Evolutionary conservation across 1,140 invertebrate genomes (phyloP), one percentile per base, ranked within the genome.

Genomic region (Ylistrum balloti): DNA sequence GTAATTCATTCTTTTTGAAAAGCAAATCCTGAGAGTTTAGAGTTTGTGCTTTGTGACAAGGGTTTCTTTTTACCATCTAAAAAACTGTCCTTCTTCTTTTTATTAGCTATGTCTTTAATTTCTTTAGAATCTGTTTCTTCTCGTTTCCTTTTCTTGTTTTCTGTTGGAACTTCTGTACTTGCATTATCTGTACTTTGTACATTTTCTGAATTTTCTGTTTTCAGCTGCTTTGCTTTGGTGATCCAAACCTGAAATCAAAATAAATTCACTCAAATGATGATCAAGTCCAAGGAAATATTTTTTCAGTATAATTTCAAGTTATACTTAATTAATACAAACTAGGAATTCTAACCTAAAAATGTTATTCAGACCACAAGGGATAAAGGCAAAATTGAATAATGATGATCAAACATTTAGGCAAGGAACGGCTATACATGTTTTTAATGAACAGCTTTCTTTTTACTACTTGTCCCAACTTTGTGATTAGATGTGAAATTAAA

Each of bases 131-230:
- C 89, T 10, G 38, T 48, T 32, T 91, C 93, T 22, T 93, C 87
- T 90, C 93, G 48, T 92, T 95, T 94, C 74, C 94, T 86, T 86
- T 95, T 95, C 89, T 93, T 94, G 41, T 92, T 92, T 11, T 92
- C 88, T 33, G 32, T 86, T 33, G 38, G 20, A 0, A 38, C 17
- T 34, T 89, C 90, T 33, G 85, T 20, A 34, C 86, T 87, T 33
- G 85, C 22, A 45, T 89, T 87, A 74, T 22, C 45, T 48, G 17
- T 85, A 32, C 86, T 91, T 48, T 90, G 88, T 38, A 33, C 28
- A 86, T 90, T 90, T 38, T 91, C 92, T 38, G 86, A 33, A 56
- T 91, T 90, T 41, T 38, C 88, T 33, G 32, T 45, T 17, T 91
- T 92, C 20, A 90, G 22, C 32, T 91, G 89, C 45, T 94, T 94